Evolutionary conservation across 2,888 invertebrate species (phyloP).

Genomic region (Microctonus brassicae): DNA sequence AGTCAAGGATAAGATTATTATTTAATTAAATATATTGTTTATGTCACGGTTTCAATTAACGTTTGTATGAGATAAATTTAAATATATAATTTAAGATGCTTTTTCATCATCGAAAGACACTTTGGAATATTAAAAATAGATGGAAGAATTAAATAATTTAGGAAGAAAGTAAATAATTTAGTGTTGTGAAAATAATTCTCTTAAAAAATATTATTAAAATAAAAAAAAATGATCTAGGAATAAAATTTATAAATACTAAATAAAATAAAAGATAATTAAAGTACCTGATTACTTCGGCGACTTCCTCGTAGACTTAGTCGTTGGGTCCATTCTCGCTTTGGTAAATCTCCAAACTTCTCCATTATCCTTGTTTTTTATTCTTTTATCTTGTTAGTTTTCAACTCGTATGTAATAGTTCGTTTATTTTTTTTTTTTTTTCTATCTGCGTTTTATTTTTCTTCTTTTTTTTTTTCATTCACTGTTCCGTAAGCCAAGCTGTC

Average conservation of each 20-base stretch:
- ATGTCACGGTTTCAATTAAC: not conserved
- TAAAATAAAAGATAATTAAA: not conserved
- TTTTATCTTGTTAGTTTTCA: slow-evolving; percentile 10
- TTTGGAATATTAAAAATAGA: not conserved
- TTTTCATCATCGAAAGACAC: too few species aligned
- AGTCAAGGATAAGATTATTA: not conserved
- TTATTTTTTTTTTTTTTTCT: slow-evolving; percentile 17
- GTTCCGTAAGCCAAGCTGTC: slow-evolving; percentile 33
- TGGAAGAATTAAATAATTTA: too few species aligned
- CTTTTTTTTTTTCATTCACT: not conserved
- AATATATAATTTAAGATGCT: too few species aligned
- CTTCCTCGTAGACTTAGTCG: slow-evolving; percentile 81
- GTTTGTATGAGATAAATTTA: not conserved
- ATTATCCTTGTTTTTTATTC: slow-evolving; percentile 41
- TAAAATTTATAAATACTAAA: not conserved
- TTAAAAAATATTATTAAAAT: too few species aligned
- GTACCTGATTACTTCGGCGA: slow-evolving; percentile 75
- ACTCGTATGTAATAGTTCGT: not conserved
- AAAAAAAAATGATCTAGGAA: not conserved
- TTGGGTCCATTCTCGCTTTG: slow-evolving; percentile 81
- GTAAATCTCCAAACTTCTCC: slow-evolving; percentile 74
- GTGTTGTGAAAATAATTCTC: too few species aligned
- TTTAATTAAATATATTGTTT: not conserved
- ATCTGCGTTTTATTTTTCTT: not conserved
- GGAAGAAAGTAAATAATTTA: too few species aligned